Evolutionary conservation across 2,797 vertebrate species (phyloP), one percentile per base, ranked within the genome.

Genomic region (Buceros bicornis): DNA sequence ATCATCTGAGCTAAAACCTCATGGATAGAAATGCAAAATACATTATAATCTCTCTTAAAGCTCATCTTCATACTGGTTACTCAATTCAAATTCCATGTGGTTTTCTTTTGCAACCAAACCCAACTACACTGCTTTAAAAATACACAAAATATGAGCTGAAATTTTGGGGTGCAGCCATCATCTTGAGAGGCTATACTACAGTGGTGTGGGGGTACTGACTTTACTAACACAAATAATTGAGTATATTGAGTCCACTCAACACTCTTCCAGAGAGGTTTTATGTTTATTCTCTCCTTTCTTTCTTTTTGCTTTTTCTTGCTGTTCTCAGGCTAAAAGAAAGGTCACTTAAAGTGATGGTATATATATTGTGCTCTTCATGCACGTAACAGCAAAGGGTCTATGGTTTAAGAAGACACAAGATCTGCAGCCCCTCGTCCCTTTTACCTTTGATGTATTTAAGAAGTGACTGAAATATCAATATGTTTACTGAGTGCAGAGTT

Each of bases 1-100:
- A 96, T 96, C 91, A 95, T 93, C 94, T 93, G 76, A 94, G 94
- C 73, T 96, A 91, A 96, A 96, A 61, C 89, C 86, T 86, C 91
- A 70, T 0, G 16, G 70, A 91, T 62, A 94, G 77, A 93, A 96
- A 96, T 82, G 60, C 53, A 93, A 79, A 95, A 89, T 74, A 82
- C 45, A 1, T 95, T 93, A 73, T 72, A 86, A 91, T 86, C n/a
- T 86, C 28, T 82, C 85, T 88, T 86, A 93, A 95, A 94, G 72
- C 82, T 88, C 82, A 69, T 16, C 57, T 86, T 29, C 62, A 90
- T 15, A 4, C 17, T 71, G 77, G 51, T 64, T 90, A 61, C 67
- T 90, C 66, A 73, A 16, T 80, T 80, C 51, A 67, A 89, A 76
- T 92, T 91, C 71, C 28, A 11, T 22, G 16, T 28, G 45, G 13